Base-by-base conservation (phyloP, 1,140 invertebrate genomes). In the Drosophila mojavensis region DNA sequence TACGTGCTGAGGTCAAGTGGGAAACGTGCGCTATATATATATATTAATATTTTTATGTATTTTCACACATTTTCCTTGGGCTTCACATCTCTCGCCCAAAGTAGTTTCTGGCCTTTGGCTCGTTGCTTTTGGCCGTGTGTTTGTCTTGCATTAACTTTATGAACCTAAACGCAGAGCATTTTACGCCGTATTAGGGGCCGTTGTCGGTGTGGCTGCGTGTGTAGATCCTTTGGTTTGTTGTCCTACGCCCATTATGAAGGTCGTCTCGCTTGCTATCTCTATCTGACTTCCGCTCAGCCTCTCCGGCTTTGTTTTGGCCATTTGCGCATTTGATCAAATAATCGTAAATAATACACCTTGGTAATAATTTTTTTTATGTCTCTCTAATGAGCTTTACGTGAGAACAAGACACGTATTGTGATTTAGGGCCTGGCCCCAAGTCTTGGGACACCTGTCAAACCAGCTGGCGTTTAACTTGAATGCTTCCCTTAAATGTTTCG, bases 111-210 rank as follows among this genome's bases (percentile, higher is more conserved):
- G 7, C 24, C 62, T 69, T 63, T 81, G 33, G 33, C 20, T 51
- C 45, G 43, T 67, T 66, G 66, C 28, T 79, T 45, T 69, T 60
- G 61, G 56, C 72, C 67, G 68, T 78, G 78, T 78, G 79, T 80
- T 88, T 88, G 72, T 75, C 73, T 78, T 83, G 84, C 78, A 88
- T 89, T 88, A 88, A 78, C 79, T 88, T 88, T 88, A 89, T 88
- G 83, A 75, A 71, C 79, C 79, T 70, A 78, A 80, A 83, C 83
- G 75, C 77, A 65, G 68, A 68, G 65, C 67, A 71, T 83, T 82
- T 72, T 56, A 74, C 59, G 69, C 65, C 59, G 62, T 72, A 68
- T 82, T 76, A 47, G 28, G 33, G 17, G 17, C 17, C 20, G 20
- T 0, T 63, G 48, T 13, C 26, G 24, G 26, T 20, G 30, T 30